Percentiles rank a stretch among this genome's conserved stretches.
Conservation (phyloP, 2,888 invertebrate genomes). For the Drosophila sordidapex region DNA sequence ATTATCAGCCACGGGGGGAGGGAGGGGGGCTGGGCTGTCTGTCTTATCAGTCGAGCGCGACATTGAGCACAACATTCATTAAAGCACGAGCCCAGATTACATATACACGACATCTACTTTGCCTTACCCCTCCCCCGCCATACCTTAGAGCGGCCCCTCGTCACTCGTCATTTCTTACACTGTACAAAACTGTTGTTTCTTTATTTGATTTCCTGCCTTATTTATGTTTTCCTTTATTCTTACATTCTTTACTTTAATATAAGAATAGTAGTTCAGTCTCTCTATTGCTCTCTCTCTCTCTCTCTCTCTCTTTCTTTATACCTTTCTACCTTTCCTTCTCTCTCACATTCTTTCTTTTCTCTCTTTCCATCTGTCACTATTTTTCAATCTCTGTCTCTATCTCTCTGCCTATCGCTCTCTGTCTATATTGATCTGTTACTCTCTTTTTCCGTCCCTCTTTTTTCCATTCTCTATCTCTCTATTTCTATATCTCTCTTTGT, state of each 20-base stretch:
- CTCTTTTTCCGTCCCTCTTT: too few species aligned
- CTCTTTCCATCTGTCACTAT: too few species aligned
- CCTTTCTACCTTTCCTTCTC: neutral
- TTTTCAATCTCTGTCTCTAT: too few species aligned
- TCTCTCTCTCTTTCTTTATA: neutral
- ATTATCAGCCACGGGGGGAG: constrained; percentile 54
- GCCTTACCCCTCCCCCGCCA: neutral
- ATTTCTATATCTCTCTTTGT: too few species aligned
- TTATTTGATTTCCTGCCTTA: neutral
- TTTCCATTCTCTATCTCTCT: too few species aligned
- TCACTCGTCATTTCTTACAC: neutral
- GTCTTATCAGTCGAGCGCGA: constrained; percentile 45
- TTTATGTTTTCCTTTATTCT: neutral
- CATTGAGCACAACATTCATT: constrained; percentile 72
- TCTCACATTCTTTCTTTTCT: too few species aligned
- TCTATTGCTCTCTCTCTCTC: fast-evolving
- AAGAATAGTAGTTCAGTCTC: neutral
- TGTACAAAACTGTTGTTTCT: neutral
- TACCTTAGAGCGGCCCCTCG: neutral
- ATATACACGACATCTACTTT: constrained; percentile 51
- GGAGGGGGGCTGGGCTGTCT: neutral
- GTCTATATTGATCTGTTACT: too few species aligned
- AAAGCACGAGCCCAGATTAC: constrained; percentile 56
- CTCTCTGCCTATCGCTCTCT: too few species aligned
- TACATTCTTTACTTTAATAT: neutral